Evolutionary conservation across 2,113 vertebrate species (phyloP).

Genomic region (Pseudorectes ferrugineus): DNA sequence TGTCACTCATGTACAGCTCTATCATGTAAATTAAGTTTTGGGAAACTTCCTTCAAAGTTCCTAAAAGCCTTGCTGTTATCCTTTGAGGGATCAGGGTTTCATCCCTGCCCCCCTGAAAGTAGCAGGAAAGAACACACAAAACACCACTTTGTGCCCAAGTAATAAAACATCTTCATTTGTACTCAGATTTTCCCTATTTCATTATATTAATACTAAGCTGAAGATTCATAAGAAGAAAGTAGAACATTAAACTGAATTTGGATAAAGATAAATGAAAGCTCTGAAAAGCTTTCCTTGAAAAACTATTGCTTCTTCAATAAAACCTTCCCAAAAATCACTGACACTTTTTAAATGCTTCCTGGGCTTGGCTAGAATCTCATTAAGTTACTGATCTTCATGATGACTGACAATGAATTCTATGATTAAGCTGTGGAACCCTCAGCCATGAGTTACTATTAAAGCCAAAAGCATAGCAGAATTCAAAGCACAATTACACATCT

Average conservation of each 20-base stretch:
- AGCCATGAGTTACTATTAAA: background rate
- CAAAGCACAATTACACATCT: background rate
- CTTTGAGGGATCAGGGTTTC: background rate
- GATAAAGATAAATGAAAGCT: background rate
- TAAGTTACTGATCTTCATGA: slow-evolving; percentile 7
- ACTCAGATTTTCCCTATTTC: background rate
- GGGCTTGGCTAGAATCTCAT: background rate
- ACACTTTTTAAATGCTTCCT: slow-evolving; percentile 4
- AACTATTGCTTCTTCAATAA: background rate
- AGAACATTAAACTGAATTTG: background rate
- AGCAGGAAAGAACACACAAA: background rate
- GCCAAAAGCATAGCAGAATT: background rate
- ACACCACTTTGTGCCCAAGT: background rate
- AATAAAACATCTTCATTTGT: background rate
- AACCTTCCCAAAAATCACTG: background rate
- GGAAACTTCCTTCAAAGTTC: background rate
- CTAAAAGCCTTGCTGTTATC: background rate
- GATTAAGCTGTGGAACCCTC: background rate
- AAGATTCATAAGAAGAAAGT: background rate
- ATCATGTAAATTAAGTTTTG: background rate
- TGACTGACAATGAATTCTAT: slow-evolving; percentile 6
- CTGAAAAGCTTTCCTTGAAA: background rate
- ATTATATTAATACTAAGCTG: background rate
- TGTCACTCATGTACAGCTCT: background rate
- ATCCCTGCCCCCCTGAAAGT: background rate